Conservation (phyloP, 2,797 vertebrate genomes). For the Sandelia bainsii region DNA sequence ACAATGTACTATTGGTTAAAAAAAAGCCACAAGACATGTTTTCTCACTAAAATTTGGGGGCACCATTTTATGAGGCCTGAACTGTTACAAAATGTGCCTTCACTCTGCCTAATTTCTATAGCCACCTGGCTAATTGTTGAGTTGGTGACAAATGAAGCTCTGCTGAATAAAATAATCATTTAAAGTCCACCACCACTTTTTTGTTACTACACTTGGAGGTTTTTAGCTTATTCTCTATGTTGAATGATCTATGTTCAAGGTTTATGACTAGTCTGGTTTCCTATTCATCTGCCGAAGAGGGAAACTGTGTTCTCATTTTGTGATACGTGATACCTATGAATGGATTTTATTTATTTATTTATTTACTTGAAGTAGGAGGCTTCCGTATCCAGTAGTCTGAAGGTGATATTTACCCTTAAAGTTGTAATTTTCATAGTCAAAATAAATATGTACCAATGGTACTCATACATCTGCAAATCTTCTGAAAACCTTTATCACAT, state of each 20-base stretch:
- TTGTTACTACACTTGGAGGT: background rate
- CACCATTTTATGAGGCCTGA: conserved; percentile 5
- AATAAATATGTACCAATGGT: background rate
- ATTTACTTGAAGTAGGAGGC: too few relatives aligned
- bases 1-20: too few relatives aligned
- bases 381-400: background rate
- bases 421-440: background rate
- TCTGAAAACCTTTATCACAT: conserved; percentile 2
- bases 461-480: background rate
- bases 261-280: conserved; percentile 3
- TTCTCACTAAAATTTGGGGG: background rate
- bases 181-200: background rate
- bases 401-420: background rate
- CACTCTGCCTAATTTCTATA: conserved; percentile 1
- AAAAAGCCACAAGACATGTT: too few relatives aligned
- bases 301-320: background rate
- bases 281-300: background rate
- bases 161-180: conserved; percentile 3
- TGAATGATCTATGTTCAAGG: background rate
- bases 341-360: background rate
- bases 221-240: background rate
- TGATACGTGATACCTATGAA: background rate
- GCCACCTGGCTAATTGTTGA: conserved; percentile 3
- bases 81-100: conserved; percentile 6
- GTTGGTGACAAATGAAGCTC: background rate